Evolutionary conservation across 1,140 invertebrate species (phyloP), one percentile per base, ranked within the genome.

Genomic region (Lordiphosa mommai): DNA sequence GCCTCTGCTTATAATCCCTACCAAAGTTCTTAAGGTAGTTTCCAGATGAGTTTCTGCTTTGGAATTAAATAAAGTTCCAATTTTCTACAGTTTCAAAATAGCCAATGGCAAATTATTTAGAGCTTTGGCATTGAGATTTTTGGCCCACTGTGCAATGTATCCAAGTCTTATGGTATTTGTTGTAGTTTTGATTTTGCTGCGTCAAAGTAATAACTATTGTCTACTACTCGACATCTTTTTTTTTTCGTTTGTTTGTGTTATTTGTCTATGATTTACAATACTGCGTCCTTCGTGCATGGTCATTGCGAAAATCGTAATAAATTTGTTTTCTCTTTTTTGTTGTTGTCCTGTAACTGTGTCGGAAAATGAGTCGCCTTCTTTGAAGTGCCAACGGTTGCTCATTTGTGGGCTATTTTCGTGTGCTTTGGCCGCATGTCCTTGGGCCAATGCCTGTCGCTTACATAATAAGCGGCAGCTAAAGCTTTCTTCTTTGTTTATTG

Each of bases 221-320:
- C 70, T 52, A 53, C 44, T 70, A 56, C 44, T 46, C 13, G 10
- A 29, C 44, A 43, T 29, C 10, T 7, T 23, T 41, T 10, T 9
- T 8, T 17, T 7, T 12, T 10, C 5, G 10, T 41, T 8, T n/a
- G 8, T 49, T 51, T 49, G 32, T 49, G 32, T 38, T 76, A 38
- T 68, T 57, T 51, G 37, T 29, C 23, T 38, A 57, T 82, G 66
- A 82, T 82, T 80, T 79, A 70, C 52, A 61, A 46, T 61, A 60
- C 47, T 36, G 33, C 34, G 57, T 67, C 58, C 76, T 76, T 76
- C 61, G 30, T n/a, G 55, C 50, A 60, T 82, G 66, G 67, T 58
- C 58, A 76, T 76, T 72, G 61, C 55, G 41, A 47, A 71, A 57
- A 32, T 43, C 44, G 61, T 63, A 60, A 63, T 68, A 64, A 76